A percentile compares a stretch with the other conserved stretches of the same genome.
phyloP scores from a whole-genome alignment of 1,140 invertebrate species.

The Lordiphosa clarofinis region DNA sequence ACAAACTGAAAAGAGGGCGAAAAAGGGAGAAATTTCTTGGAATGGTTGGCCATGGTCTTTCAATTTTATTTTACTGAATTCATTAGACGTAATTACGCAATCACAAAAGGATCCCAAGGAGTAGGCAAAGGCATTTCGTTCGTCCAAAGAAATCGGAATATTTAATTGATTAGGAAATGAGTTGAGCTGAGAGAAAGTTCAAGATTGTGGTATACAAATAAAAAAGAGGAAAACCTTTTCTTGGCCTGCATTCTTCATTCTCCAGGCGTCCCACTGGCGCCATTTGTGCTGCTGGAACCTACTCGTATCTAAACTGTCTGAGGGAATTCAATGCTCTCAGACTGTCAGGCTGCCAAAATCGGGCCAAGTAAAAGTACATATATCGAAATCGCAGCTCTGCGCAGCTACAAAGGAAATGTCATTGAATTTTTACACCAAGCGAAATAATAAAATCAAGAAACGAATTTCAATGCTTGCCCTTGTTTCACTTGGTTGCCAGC shows the following conservation, averaged over 20 bases:
- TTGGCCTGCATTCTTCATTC: constrained; percentile 23
- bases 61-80: constrained; percentile 60
- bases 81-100: constrained; percentile 70
- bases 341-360: constrained; percentile 60
- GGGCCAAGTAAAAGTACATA: constrained; percentile 36
- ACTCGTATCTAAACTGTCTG: constrained; percentile 31
- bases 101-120: constrained; percentile 50
- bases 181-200: constrained; percentile 24
- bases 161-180: constrained; percentile 73
- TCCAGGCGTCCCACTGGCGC: constrained; percentile 50
- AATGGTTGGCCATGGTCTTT: constrained; percentile 30
- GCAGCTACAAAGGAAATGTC: constrained; percentile 39
- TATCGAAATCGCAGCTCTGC: constrained; percentile 35
- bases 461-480: constrained; percentile 17
- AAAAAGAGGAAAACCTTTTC: constrained; percentile 4
- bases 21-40: constrained; percentile 15
- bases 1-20: constrained; percentile 2
- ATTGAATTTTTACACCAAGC: constrained; percentile 47
- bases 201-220: background rate
- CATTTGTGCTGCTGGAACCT: constrained; percentile 11
- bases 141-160: constrained; percentile 48
- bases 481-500: constrained; percentile 30
- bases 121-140: constrained; percentile 5
- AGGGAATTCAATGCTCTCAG: constrained; percentile 42
- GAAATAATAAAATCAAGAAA: constrained; percentile 32